A percentile compares a stretch with the other conserved stretches of the same genome.
Evolutionary conservation across 2,113 vertebrate genomes (phyloP).

Genomic region (Motacilla tschutschensis): DNA sequence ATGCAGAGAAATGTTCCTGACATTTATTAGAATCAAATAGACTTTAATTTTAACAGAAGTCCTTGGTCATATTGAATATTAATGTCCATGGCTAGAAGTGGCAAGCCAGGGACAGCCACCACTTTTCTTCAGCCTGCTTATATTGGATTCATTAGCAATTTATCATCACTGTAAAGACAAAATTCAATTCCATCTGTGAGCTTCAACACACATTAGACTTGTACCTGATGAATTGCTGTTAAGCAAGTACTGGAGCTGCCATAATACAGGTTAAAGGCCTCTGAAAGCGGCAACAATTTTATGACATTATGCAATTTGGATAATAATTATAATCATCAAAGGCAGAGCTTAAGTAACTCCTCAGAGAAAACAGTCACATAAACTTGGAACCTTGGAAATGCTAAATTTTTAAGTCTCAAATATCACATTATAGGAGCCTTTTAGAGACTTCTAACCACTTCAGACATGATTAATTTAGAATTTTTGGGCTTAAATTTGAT

Average conservation of each 20-base stretch:
- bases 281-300: neutral
- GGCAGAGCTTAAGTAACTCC: neutral
- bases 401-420: neutral
- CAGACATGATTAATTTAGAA: neutral
- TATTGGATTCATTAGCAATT: slow-evolving; percentile 39
- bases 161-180: neutral
- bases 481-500: neutral
- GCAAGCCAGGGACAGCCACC: neutral
- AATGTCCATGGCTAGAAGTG: neutral
- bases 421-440: neutral
- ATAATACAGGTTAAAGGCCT: neutral
- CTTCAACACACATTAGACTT: neutral
- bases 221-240: slow-evolving; percentile 14
- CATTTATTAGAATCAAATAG: neutral
- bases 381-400: neutral
- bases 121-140: slow-evolving; percentile 24
- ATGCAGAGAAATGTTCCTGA: neutral
- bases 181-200: slow-evolving; percentile 32
- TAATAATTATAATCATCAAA: neutral
- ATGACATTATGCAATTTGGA: neutral
- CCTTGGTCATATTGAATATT: slow-evolving; percentile 11
- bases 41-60: slow-evolving; percentile 5
- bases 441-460: neutral
- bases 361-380: neutral
- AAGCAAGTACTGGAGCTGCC: neutral